Conservation (phyloP, 1,140 invertebrate genomes). For the Lordiphosa clarofinis region DNA sequence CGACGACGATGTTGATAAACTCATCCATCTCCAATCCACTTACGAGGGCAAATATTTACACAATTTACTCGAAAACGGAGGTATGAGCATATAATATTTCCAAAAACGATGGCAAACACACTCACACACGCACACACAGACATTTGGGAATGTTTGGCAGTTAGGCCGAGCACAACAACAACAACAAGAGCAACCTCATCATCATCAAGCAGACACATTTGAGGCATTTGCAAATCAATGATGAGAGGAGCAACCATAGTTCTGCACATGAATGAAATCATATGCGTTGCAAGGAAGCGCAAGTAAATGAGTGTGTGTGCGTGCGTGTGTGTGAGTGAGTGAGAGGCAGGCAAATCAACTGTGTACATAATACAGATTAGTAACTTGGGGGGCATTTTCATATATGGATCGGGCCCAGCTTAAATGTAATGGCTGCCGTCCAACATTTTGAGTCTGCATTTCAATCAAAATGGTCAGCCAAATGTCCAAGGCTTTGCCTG, state of each 20-base stretch:
- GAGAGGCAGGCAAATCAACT: slow-evolving; percentile 67
- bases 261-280: slow-evolving; percentile 71
- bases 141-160: slow-evolving; percentile 60
- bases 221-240: slow-evolving; percentile 68
- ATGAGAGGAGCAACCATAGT: slow-evolving; percentile 48
- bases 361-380: slow-evolving; percentile 74
- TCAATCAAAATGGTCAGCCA: slow-evolving; percentile 50
- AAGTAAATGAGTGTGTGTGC: not conserved
- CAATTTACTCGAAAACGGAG: slow-evolving; percentile 80
- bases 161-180: slow-evolving; percentile 69
- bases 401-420: slow-evolving; percentile 38
- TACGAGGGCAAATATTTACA: slow-evolving; percentile 80
- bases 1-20: slow-evolving; percentile 74
- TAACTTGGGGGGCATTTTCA: slow-evolving; percentile 33
- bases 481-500: slow-evolving; percentile 39
- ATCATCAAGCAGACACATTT: slow-evolving; percentile 67
- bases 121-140: slow-evolving; percentile 34
- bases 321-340: slow-evolving; percentile 11
- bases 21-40: slow-evolving; percentile 80
- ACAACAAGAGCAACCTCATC: slow-evolving; percentile 39
- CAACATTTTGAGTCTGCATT: slow-evolving; percentile 65
- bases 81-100: slow-evolving; percentile 80
- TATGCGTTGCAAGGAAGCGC: slow-evolving; percentile 33
- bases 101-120: slow-evolving; percentile 77
- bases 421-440: slow-evolving; percentile 71